Evolutionary conservation across 37 sponge, comb jelly and placozoan species (phyloP).

Genomic region (Agelas oroides): DNA sequence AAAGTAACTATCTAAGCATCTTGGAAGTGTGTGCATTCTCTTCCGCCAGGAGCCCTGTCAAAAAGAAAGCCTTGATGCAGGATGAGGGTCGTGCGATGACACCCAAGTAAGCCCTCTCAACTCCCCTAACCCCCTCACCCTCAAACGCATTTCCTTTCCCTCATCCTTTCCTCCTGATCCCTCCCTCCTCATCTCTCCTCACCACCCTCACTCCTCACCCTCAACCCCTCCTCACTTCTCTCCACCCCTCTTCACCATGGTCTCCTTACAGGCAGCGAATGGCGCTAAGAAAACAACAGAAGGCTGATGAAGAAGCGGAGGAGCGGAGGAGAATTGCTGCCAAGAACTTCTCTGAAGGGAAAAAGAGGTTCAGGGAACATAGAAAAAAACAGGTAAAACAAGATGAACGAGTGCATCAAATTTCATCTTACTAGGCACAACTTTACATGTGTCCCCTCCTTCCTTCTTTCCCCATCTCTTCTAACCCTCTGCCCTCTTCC

Average conservation of each 20-base stretch:
- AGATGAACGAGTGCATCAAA: background rate
- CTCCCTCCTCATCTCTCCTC: too few species aligned
- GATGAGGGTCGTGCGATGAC: constrained; percentile 30
- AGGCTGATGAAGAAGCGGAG: constrained; percentile 83
- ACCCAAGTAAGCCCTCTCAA: constrained; percentile 33
- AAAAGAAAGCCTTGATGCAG: constrained; percentile 46
- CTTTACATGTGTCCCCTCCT: too few species aligned
- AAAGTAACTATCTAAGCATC: too few species aligned
- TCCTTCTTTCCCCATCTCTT: too few species aligned
- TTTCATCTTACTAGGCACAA: too few species aligned
- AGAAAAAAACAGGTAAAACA: constrained; percentile 37
- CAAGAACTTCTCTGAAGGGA: constrained; percentile 47
- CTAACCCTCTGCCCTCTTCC: too few species aligned
- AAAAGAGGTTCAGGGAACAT: constrained; percentile 43
- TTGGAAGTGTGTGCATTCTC: background rate
- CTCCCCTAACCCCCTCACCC: background rate
- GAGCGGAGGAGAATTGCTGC: constrained; percentile 51
- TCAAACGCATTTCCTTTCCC: too few species aligned
- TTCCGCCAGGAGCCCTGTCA: constrained; percentile 60
- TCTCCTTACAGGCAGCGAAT: constrained; percentile 44
- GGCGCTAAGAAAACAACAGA: constrained; percentile 60
- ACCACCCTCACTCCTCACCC: background rate
- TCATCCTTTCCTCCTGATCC: too few species aligned
- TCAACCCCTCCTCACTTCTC: too few species aligned
- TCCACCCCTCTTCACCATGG: too few species aligned